These are phyloP conservation scores for Etheostoma nigrum DNA, from an alignment of 2,797 vertebrate species.

Conservation along the genomic window DNA sequence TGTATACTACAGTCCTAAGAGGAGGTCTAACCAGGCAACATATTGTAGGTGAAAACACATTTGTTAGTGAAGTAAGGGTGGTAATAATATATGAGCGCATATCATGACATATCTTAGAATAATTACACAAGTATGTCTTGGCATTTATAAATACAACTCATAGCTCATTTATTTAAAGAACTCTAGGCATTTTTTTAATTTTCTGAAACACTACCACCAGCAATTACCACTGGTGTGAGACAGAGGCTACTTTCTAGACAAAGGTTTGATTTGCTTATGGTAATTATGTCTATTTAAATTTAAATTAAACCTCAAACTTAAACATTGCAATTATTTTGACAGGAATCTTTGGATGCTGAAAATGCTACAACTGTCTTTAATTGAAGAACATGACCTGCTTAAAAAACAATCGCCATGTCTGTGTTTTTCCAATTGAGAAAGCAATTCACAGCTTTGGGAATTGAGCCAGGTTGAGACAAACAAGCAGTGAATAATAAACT, in stretches of 20 bases:
- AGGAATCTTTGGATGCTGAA: constrained; percentile 20
- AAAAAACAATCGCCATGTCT: not conserved
- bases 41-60: too few species aligned
- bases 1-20: too few species aligned
- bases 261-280: constrained; percentile 23
- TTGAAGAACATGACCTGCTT: constrained; percentile 30
- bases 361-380: constrained; percentile 9
- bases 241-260: not conserved
- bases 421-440: constrained; percentile 13
- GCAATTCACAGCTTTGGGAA: constrained; percentile 10
- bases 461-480: constrained; percentile 13
- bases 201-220: not conserved
- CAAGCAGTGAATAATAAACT: constrained; percentile 45
- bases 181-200: too few species aligned
- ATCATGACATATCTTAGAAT: too few species aligned
- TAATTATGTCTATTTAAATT: constrained; percentile 8
- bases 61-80: too few species aligned
- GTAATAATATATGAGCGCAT: too few species aligned
- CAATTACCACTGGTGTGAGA: not conserved
- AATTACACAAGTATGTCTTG: too few species aligned
- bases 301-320: too few species aligned
- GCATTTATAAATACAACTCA: too few species aligned
- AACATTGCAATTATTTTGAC: constrained; percentile 13
- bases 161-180: too few species aligned
- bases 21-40: too few species aligned